Percentiles rank a stretch among this genome's conserved stretches.
phyloP scores from a whole-genome alignment of 2,113 vertebrate species.

The Cyanoliseus patagonus region DNA sequence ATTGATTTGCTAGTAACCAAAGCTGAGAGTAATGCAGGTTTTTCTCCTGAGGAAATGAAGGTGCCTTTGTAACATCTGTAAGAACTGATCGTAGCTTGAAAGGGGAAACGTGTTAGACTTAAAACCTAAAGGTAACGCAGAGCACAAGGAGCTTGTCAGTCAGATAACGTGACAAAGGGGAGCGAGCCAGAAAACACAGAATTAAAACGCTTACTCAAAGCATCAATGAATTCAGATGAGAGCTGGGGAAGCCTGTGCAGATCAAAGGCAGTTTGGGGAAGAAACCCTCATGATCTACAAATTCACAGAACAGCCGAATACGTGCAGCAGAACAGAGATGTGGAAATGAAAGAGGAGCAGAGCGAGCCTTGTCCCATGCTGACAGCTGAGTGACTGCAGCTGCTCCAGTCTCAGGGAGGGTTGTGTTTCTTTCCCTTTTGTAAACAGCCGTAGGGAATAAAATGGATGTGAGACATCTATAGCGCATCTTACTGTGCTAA shows the following conservation, averaged over 20 bases:
- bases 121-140: conserved; percentile 13
- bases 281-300: conserved; percentile 10
- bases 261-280: conserved; percentile 41
- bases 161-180: conserved; percentile 23
- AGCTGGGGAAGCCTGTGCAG: neutral
- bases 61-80: neutral
- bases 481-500: conserved; percentile 6
- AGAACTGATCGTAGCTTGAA: neutral
- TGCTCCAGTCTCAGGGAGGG: neutral
- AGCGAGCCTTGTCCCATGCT: conserved; percentile 8
- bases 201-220: conserved; percentile 44
- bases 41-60: conserved; percentile 5
- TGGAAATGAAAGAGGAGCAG: conserved; percentile 32
- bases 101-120: conserved; percentile 21
- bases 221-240: conserved; percentile 52
- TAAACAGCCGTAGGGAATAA: conserved; percentile 53
- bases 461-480: conserved; percentile 41
- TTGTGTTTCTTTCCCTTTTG: neutral
- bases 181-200: conserved; percentile 42
- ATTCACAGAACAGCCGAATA: conserved; percentile 42
- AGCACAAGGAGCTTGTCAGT: neutral
- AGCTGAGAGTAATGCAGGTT: conserved; percentile 11
- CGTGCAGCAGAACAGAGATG: conserved; percentile 10
- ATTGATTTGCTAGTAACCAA: conserved; percentile 18
- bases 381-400: conserved; percentile 60